Evolutionary conservation across 1,140 invertebrate genomes (phyloP).

Genomic region (Bombus pascuorum): DNA sequence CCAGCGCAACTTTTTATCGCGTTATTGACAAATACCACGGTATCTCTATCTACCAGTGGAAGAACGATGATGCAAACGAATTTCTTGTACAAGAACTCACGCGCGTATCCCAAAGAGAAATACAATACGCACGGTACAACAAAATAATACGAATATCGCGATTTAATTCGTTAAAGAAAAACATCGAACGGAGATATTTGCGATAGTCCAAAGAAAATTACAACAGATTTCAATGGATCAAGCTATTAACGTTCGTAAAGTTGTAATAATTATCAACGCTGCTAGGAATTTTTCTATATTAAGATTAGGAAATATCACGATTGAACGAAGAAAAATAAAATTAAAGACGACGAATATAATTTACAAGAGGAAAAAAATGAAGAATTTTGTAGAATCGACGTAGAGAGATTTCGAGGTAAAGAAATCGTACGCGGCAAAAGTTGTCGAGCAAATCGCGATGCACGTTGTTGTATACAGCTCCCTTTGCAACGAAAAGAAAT

Average conservation of each 20-base stretch:
- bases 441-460: background rate
- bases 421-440: background rate
- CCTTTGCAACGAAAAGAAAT: slow-evolving; percentile 21
- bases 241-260: background rate
- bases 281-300: background rate
- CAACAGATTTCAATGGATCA: background rate
- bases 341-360: rapidly evolving
- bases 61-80: slow-evolving; percentile 15
- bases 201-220: background rate
- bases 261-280: too few species aligned
- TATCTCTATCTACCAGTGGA: slow-evolving; percentile 10
- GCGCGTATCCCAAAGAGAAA: background rate
- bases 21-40: slow-evolving; percentile 1
- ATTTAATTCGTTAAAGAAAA: background rate
- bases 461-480: background rate
- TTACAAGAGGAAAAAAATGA: too few species aligned
- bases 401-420: background rate
- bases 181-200: background rate
- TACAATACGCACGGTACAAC: background rate
- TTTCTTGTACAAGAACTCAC: background rate
- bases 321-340: background rate
- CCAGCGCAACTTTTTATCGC: background rate
- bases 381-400: too few species aligned
- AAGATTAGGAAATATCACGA: background rate
- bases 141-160: background rate